Conservation (phyloP, 1,140 invertebrate genomes). For the Lordiphosa mommai region DNA sequence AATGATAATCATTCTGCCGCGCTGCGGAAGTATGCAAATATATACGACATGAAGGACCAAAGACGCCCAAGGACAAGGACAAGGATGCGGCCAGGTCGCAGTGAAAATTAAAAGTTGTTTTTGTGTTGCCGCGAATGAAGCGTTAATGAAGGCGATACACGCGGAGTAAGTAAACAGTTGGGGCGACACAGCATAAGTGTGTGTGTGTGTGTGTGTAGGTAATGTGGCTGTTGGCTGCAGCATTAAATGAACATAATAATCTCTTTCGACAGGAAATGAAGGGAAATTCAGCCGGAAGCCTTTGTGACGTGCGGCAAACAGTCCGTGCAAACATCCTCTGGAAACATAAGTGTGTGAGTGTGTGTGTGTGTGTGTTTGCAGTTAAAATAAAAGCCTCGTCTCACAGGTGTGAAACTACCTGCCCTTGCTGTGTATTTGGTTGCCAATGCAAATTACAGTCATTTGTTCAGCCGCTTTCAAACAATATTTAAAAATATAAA, state of each 20-base stretch:
- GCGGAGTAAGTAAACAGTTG: constrained; percentile 49
- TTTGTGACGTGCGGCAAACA: constrained; percentile 74
- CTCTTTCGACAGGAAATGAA: constrained; percentile 72
- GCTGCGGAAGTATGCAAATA: constrained; percentile 75
- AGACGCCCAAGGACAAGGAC: constrained; percentile 22
- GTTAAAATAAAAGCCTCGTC: constrained; percentile 43
- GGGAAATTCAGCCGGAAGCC: constrained; percentile 75
- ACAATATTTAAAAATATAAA: constrained; percentile 36
- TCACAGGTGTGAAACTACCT: constrained; percentile 39
- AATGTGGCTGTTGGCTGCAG: constrained; percentile 32
- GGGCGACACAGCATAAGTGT: constrained; percentile 48
- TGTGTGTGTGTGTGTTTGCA: constrained; percentile 17
- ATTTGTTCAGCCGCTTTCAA: constrained; percentile 27
- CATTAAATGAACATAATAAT: constrained; percentile 74
- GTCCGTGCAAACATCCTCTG: constrained; percentile 44
- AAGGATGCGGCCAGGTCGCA: constrained; percentile 27
- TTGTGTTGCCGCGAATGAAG: constrained; percentile 44
- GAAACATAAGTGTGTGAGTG: not conserved
- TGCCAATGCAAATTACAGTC: constrained; percentile 52
- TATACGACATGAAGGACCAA: constrained; percentile 52
- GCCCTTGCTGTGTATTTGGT: constrained; percentile 11
- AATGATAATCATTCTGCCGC: constrained; percentile 75
- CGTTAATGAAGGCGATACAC: constrained; percentile 60
- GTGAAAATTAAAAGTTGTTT: constrained; percentile 39
- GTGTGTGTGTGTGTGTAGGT: too few relatives aligned